Percentiles rank a stretch among this genome's conserved stretches.
Evolutionary conservation across 1,140 invertebrate genomes (phyloP).

Genomic region (Pseudomyrmex sp.): DNA sequence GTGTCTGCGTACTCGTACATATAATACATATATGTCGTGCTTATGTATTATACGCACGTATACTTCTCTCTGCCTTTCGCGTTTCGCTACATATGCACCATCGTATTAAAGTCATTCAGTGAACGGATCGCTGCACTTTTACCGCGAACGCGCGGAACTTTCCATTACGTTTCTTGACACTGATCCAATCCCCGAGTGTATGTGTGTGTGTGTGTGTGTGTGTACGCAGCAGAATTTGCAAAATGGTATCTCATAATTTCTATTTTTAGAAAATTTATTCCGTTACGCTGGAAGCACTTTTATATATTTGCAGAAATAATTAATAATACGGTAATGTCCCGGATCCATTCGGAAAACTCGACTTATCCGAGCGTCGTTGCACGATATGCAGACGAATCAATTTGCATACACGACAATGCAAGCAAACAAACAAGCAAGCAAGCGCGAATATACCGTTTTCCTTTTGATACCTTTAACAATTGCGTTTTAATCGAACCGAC

Average conservation of each 20-base stretch:
- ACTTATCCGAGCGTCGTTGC: constrained; percentile 9
- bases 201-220: too few species aligned
- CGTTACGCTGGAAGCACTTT: neutral
- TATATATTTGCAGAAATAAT: neutral
- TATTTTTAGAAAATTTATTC: constrained; percentile 13
- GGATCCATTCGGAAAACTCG: neutral
- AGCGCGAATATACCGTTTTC: neutral
- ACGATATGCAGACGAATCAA: constrained; percentile 25
- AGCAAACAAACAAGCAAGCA: neutral
- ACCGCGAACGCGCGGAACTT: neutral
- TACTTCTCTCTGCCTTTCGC: neutral
- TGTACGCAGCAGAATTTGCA: neutral
- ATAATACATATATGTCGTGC: neutral
- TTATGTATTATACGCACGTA: neutral
- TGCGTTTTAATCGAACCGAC: constrained; percentile 55
- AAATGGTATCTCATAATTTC: constrained; percentile 3
- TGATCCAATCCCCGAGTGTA: neutral
- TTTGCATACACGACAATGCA: constrained; percentile 27
- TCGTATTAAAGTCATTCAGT: constrained; percentile 4
- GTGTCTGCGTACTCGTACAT: too few species aligned
- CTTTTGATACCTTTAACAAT: constrained; percentile 54
- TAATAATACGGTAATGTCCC: constrained; percentile 13
- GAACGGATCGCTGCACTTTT: constrained; percentile 3
- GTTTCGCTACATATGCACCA: neutral
- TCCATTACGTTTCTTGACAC: neutral